Conservation (phyloP, 2,888 invertebrate species). For the Gari tellinella region DNA sequence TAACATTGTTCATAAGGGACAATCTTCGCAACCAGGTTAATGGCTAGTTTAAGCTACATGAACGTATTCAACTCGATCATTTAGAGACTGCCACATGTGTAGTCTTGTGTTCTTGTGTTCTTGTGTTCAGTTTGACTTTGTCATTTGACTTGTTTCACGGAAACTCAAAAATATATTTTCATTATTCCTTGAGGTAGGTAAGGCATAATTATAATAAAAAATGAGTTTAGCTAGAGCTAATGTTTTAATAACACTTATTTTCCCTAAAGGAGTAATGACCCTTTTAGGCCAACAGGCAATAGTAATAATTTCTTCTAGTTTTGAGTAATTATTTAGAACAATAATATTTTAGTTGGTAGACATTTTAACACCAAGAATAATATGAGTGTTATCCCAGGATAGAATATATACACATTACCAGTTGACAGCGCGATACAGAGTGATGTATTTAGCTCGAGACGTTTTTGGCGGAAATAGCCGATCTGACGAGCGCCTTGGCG, state of each 20-base stretch:
- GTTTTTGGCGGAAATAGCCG: no score
- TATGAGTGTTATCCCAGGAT: conserved; percentile 1
- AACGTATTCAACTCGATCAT: conserved; percentile 14
- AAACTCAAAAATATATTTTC: conserved; percentile 13
- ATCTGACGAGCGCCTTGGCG: no score
- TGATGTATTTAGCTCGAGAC: no score
- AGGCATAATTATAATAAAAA: conserved; percentile 11
- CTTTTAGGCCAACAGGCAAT: conserved; percentile 10
- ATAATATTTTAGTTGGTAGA: conserved; percentile 2
- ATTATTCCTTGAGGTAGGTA: conserved; percentile 5
- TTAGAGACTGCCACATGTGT: conserved; percentile 4
- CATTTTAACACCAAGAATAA: conserved; percentile 8
- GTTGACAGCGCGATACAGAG: no score
- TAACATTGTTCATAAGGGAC: neutral
- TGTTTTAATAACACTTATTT: no score
- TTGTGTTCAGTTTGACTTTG: conserved; percentile 14
- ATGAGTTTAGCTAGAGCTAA: no score
- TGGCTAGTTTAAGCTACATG: conserved; percentile 1
- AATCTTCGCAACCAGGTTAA: conserved; percentile 15
- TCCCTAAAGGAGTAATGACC: no score
- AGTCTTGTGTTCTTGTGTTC: neutral
- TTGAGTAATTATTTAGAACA: conserved; percentile 20
- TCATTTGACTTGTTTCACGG: conserved; percentile 8
- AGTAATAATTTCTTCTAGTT: conserved; percentile 25
- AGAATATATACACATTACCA: conserved; percentile 12